A percentile compares a stretch with the other conserved stretches of the same genome.
Conservation (phyloP, 2,888 invertebrate species). For the Odontocolon sp. region DNA sequence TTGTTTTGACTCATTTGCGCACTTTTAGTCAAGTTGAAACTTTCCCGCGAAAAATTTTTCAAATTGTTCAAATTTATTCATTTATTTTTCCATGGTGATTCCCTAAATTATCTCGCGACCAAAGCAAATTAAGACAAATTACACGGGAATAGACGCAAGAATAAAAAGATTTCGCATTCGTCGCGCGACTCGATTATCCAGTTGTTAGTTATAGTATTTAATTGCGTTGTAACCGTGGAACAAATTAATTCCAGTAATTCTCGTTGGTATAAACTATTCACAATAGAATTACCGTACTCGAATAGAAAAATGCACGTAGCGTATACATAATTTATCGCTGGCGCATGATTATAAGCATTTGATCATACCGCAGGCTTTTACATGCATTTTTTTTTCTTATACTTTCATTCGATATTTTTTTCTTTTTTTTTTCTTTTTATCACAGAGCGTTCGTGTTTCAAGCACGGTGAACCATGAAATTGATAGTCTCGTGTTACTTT, state of each 20-base stretch:
- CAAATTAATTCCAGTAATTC: too few species aligned
- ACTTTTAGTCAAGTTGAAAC: too few species aligned
- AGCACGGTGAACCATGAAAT: slow-evolving; percentile 25
- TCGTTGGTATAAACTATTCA: too few species aligned
- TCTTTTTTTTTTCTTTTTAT: neutral
- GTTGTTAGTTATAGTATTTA: neutral
- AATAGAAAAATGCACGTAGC: too few species aligned
- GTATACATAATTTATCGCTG: too few species aligned
- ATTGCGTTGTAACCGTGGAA: too few species aligned
- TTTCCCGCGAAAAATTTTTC: too few species aligned
- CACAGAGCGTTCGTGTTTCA: neutral
- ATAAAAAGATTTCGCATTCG: slow-evolving; percentile 39
- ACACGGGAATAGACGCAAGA: slow-evolving; percentile 3
- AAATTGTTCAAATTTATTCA: too few species aligned
- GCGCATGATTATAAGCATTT: neutral
- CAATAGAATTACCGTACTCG: too few species aligned
- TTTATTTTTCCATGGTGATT: slow-evolving; percentile 8
- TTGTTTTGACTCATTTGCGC: too few species aligned
- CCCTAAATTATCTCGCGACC: slow-evolving; percentile 41
- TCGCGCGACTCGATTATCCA: neutral
- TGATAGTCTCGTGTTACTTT: slow-evolving; percentile 4
- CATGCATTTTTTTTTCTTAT: slow-evolving; percentile 11
- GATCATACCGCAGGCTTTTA: neutral
- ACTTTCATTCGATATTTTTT: neutral
- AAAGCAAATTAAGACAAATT: slow-evolving; percentile 30